Conservation (phyloP, 1,140 invertebrate genomes). For the Dendrolimus punctatus region DNA sequence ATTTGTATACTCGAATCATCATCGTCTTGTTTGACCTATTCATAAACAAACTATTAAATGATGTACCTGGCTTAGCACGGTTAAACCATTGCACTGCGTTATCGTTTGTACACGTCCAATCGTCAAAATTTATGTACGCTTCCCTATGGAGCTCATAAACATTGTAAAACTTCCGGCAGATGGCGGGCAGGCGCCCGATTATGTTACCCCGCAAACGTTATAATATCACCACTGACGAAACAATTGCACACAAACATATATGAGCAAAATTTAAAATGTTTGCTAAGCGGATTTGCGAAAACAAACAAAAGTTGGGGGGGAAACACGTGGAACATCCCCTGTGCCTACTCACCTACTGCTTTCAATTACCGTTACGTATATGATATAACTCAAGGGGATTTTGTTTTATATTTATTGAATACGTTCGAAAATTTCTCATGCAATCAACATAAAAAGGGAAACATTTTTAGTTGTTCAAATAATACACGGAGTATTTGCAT, state of each 20-base stretch:
- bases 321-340: conserved; percentile 2
- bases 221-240: conserved; percentile 24
- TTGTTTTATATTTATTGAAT: too few relatives aligned
- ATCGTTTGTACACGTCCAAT: conserved; percentile 37
- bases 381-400: too few relatives aligned
- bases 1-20: not conserved
- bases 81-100: conserved; percentile 31
- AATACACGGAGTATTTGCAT: too few relatives aligned
- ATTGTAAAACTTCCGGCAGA: conserved; percentile 68
- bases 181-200: conserved; percentile 44
- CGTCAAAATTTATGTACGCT: conserved; percentile 52
- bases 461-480: too few relatives aligned
- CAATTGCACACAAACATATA: conserved; percentile 22
- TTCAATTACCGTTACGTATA: not conserved
- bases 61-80: conserved; percentile 23
- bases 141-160: conserved; percentile 61
- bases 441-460: too few relatives aligned
- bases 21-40: not conserved
- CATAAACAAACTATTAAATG: conserved; percentile 7
- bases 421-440: too few relatives aligned
- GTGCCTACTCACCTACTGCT: not conserved
- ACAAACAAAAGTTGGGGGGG: conserved; percentile 9
- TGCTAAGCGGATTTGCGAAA: conserved; percentile 31
- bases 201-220: conserved; percentile 39
- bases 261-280: conserved; percentile 38